Evolutionary conservation across 1,140 invertebrate genomes (phyloP).

Genomic region (Polyergus mexicanus): DNA sequence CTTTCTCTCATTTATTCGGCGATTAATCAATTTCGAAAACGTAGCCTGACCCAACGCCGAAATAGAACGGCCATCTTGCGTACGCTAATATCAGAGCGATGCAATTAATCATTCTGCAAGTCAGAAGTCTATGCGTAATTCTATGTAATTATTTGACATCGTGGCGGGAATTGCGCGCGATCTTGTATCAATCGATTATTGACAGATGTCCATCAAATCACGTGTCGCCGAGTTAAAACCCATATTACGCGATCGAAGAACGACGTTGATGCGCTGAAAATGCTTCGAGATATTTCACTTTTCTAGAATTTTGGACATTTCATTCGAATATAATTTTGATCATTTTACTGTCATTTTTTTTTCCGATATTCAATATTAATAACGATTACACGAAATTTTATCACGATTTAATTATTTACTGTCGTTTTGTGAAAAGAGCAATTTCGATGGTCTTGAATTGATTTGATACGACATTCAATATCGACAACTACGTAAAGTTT

Average conservation of each 20-base stretch:
- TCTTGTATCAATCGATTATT: conserved; percentile 53
- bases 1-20: conserved; percentile 48
- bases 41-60: not conserved
- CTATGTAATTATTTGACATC: conserved; percentile 51
- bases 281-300: not conserved
- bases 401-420: not conserved
- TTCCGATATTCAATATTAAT: not conserved
- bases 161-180: conserved; percentile 27
- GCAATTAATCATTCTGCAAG: conserved; percentile 53
- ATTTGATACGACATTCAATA: conserved; percentile 5
- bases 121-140: conserved; percentile 41
- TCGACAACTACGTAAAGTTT: conserved; percentile 39
- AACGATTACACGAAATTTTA: not conserved
- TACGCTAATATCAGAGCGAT: conserved; percentile 28
- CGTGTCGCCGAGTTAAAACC: conserved; percentile 10
- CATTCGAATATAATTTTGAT: not conserved
- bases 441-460: not conserved
- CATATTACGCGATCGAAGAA: not conserved
- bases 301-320: not conserved
- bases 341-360: not conserved
- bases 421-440: not conserved
- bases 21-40: conserved; percentile 58
- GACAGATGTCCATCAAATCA: conserved; percentile 42
- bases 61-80: conserved; percentile 38
- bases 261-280: not conserved